Evolutionary conservation across 2,888 invertebrate genomes (phyloP), one percentile per base, ranked within the genome.

Genomic region (Mamestra brassicae): DNA sequence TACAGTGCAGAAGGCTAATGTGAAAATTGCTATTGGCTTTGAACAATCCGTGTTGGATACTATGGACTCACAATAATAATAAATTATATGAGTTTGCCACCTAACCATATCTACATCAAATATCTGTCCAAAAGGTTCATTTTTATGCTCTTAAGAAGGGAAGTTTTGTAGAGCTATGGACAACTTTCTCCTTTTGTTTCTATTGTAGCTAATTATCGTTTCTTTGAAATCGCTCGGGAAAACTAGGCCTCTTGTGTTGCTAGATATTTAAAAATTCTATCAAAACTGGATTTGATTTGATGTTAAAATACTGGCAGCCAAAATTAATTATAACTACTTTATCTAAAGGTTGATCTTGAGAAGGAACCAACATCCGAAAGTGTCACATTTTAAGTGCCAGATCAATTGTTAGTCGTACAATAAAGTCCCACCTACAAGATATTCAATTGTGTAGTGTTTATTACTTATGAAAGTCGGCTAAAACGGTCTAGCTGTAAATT

Each of bases 401-500:
- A 67, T 61, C 57, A 65, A 70, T 76, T 70, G 68, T 85, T 71
- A 73, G 66, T 45, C 36, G 1, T 26, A 71, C 68, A 72, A 74
- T 80, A 86, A 88, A 88, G 47, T 71, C 15, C 81, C 81, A 83
- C 87, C 87, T 85, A 88, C 87, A 78, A 82, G 52, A 64, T 79
- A 72, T 83, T 80, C 80, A 78, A 83, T 83, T 81, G 85, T 81
- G 64, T 86, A 76, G 83, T 87, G 79, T 85, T 88, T 85, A 81
- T 78, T 84, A 83, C 85, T 70, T 80, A 88, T 84, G 84, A 89
- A 89, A 87, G 82, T 87, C 83, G 80, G 84, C 90, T 90, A 90
- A 93, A 92, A 91, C 88, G 80, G 92, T 89, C 86, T 85, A 89
- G 90, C 88, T 90, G 91, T 93, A 93, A 93, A 93, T 92, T 93